Evolutionary conservation across 2,113 vertebrate genomes (phyloP).

Genomic region (Passer domesticus): DNA sequence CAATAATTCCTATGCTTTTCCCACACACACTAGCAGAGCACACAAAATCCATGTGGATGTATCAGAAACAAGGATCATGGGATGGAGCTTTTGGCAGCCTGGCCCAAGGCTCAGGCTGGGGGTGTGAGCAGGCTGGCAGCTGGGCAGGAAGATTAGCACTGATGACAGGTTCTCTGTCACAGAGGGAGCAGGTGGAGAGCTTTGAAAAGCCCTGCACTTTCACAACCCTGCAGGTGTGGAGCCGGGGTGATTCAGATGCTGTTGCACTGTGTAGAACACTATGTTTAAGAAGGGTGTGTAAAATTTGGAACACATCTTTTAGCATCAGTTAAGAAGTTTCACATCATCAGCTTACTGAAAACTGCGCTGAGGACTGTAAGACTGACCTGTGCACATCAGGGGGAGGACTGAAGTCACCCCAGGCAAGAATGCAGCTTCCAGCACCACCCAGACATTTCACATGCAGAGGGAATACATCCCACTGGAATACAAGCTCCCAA

Average conservation of each 20-base stretch:
- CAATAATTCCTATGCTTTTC: background rate
- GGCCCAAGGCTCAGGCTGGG: background rate
- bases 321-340: background rate
- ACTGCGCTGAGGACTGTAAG: background rate
- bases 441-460: background rate
- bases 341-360: background rate
- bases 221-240: slow-evolving; percentile 6
- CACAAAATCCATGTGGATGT: background rate
- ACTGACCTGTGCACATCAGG: background rate
- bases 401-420: background rate
- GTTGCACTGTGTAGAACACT: background rate
- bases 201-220: background rate
- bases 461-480: background rate
- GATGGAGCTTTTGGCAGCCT: background rate
- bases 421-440: background rate
- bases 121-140: background rate
- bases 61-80: background rate
- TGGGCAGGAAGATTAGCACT: background rate
- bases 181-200: background rate
- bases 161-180: background rate
- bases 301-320: background rate
- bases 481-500: background rate
- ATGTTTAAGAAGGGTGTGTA: slow-evolving; percentile 27
- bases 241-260: background rate
- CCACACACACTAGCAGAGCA: background rate